Evolutionary conservation across 1,140 invertebrate genomes (phyloP), one percentile per base, ranked within the genome.

Genomic region (Tetragonula clypearis): DNA sequence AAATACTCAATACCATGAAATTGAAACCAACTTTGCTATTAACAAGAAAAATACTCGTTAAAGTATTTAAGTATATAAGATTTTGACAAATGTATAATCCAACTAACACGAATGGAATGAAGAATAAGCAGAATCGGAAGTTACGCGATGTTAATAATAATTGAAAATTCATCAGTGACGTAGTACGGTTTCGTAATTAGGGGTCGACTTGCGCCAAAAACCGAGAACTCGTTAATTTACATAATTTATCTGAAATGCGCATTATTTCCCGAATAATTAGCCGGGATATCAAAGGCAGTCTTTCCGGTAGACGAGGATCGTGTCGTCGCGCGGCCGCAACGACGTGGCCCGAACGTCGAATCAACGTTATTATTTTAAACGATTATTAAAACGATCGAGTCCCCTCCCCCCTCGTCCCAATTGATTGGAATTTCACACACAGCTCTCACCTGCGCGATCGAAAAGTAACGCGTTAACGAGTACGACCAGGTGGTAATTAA

Each of bases 321-420:
- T 21, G 12, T 21, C 9, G 23, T 19, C 9, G 9, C 9, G n/a
- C 56, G 21, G 56, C 53, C 79, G 55, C 68, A 60, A 26, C 23
- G 55, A 72, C 49, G 49, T 71, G 53, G 26, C 1, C 1, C 30
- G 74, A 41, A 41, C 41, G 41, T 58, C 56, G 69, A 58, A 73
- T 81, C 62, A 81, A 81, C 14, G 35, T 23, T 41, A 73, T 81
- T 81, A 81, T 73, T 73, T 73, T 41, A 15, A 60, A 62, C 56
- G 79, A 73, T 81, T 81, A 73, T 73, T 81, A 81, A 81, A 81
- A 81, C 53, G 35, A 81, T 62, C 69, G 55, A 35, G 35, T 35
- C 1, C 35, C 35, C 35, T 4, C 35, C 35, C 0, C 35, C 35
- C 35, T 35, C 35, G 35, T 35, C 35, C 35, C 35, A 35, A 80